Conservation (phyloP, 92 coral and sea anemone species). For the Epizoanthus fatuus region DNA sequence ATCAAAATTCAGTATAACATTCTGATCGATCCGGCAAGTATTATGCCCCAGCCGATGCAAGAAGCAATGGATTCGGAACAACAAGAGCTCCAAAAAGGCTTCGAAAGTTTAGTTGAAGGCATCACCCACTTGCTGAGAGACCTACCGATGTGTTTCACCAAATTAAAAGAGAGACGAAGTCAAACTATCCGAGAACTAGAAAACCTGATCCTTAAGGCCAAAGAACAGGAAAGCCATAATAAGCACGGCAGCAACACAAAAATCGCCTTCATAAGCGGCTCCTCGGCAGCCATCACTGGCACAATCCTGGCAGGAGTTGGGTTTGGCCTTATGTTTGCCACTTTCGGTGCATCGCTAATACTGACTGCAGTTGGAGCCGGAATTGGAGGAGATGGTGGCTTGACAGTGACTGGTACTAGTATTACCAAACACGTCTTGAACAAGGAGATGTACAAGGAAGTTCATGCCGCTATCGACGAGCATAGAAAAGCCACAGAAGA, state of each 20-base stretch:
- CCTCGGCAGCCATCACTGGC: conserved; percentile 46
- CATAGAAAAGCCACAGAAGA: conserved; percentile 23
- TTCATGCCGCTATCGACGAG: conserved; percentile 42
- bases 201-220: background rate
- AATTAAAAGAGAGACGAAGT: background rate
- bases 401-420: too few species aligned
- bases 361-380: conserved; percentile 72
- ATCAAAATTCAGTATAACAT: too few species aligned
- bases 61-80: background rate
- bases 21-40: too few species aligned
- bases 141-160: background rate
- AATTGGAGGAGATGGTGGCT: conserved; percentile 45
- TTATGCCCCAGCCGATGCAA: too few species aligned
- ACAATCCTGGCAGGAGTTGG: conserved; percentile 53
- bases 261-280: too few species aligned
- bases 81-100: background rate
- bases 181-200: conserved; percentile 9
- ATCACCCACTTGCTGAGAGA: background rate
- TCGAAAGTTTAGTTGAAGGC: background rate
- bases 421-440: too few species aligned
- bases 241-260: conserved; percentile 32
- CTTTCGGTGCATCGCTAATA: conserved; percentile 63
- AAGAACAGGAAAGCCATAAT: conserved; percentile 9
- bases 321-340: conserved; percentile 59
- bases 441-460: conserved; percentile 44